Percentiles rank a stretch among this genome's conserved stretches.
These are phyloP conservation scores for Drosophila tristis DNA, from an alignment of 1,140 invertebrate species.

Conservation along the genomic window DNA sequence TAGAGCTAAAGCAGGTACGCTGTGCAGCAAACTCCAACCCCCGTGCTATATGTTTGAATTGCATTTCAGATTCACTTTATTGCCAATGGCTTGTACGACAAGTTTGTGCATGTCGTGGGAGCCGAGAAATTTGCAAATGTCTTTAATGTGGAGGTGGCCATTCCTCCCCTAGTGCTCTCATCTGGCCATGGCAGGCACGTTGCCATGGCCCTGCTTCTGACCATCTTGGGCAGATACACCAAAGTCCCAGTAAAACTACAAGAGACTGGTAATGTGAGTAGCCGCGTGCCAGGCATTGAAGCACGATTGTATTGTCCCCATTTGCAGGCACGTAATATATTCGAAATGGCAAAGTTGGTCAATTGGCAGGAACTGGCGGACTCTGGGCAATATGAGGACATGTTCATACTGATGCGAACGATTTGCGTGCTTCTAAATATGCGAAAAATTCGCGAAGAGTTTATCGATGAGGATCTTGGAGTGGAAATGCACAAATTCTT, in stretches of 20 bases:
- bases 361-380: conserved; percentile 30
- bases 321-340: conserved; percentile 19
- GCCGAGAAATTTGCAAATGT: conserved; percentile 30
- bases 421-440: conserved; percentile 38
- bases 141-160: conserved; percentile 27
- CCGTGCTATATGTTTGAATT: not conserved
- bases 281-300: not conserved
- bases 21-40: fast-evolving
- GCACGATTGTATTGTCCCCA: not conserved
- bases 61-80: conserved; percentile 25
- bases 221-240: conserved; percentile 21
- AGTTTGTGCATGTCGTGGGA: conserved; percentile 14
- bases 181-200: conserved; percentile 18
- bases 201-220: conserved; percentile 31
- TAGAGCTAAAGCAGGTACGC: conserved; percentile 8
- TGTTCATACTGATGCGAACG: conserved; percentile 34
- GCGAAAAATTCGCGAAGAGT: conserved; percentile 19
- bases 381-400: conserved; percentile 16
- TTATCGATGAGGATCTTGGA: conserved; percentile 13
- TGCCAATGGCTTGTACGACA: conserved; percentile 15
- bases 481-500: conserved; percentile 44
- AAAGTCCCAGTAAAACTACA: not conserved
- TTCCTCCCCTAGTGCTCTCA: conserved; percentile 31
- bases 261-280: conserved; percentile 5
- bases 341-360: conserved; percentile 23